Percentiles rank a stretch among this genome's conserved stretches.
These are phyloP conservation scores for Deilephila porcellus DNA, from an alignment of 2,888 invertebrate species.

Conservation along the genomic window DNA sequence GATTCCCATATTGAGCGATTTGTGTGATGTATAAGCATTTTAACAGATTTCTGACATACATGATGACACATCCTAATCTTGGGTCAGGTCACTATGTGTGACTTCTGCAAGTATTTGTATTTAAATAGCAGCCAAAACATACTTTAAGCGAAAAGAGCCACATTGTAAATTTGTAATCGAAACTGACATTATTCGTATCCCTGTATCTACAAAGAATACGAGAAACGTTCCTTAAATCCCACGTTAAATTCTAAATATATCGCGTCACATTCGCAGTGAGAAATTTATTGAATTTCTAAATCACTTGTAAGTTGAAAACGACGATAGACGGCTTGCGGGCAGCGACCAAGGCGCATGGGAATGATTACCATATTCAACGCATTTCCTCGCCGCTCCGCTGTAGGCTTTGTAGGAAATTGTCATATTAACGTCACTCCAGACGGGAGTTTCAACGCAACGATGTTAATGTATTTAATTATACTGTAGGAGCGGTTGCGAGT, in stretches of 20 bases:
- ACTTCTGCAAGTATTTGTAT: too few relatives aligned
- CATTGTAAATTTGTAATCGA: too few relatives aligned
- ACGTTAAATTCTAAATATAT: conserved; percentile 26
- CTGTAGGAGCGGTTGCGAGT: conserved; percentile 52
- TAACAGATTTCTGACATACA: too few relatives aligned
- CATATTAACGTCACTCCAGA: conserved; percentile 80
- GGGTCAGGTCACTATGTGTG: too few relatives aligned
- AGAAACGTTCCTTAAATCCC: neutral
- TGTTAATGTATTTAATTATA: conserved; percentile 79
- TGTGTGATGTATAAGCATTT: too few relatives aligned
- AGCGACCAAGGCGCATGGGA: conserved; percentile 67
- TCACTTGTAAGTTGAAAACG: conserved; percentile 69
- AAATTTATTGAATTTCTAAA: conserved; percentile 37
- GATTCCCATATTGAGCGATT: too few relatives aligned
- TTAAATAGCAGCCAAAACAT: too few relatives aligned
- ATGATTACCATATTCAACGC: conserved; percentile 80
- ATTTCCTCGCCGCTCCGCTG: conserved; percentile 61
- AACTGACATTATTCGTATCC: too few relatives aligned
- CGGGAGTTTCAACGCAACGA: conserved; percentile 67
- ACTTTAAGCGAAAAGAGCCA: too few relatives aligned
- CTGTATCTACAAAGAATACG: neutral
- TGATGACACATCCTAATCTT: too few relatives aligned
- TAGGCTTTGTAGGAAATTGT: conserved; percentile 79
- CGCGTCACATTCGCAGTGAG: conserved; percentile 22
- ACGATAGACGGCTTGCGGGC: conserved; percentile 52